phyloP scores from a whole-genome alignment of 2,113 vertebrate species.

The Blennius ocellaris region DNA sequence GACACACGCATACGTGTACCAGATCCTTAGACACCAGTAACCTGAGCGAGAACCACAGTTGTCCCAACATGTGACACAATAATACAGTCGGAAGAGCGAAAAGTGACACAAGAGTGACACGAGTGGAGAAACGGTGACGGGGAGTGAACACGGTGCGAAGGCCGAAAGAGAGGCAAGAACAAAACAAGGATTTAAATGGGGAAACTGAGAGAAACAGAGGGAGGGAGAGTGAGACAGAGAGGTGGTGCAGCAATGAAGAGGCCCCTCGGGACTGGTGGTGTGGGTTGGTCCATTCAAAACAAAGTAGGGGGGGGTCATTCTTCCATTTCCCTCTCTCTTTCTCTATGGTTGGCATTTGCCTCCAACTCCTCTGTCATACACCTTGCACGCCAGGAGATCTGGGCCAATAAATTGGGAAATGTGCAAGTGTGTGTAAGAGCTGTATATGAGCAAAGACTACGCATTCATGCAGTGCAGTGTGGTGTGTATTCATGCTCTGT shows the following conservation, averaged over 20 bases:
- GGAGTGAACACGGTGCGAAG: slow-evolving; percentile 17
- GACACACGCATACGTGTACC: slow-evolving; percentile 33
- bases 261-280: slow-evolving; percentile 65
- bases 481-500: slow-evolving; percentile 8
- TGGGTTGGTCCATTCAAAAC: slow-evolving; percentile 54
- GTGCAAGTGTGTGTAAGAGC: slow-evolving; percentile 5
- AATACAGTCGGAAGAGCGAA: slow-evolving; percentile 45
- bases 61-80: slow-evolving; percentile 88
- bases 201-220: slow-evolving; percentile 11
- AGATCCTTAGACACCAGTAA: slow-evolving; percentile 87
- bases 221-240: slow-evolving; percentile 32
- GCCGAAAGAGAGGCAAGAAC: slow-evolving; percentile 22
- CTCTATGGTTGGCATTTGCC: slow-evolving; percentile 36
- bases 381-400: slow-evolving; percentile 36
- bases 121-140: slow-evolving; percentile 42
- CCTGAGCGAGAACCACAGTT: slow-evolving; percentile 94
- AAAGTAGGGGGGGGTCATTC: slow-evolving; percentile 60
- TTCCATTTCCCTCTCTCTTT: slow-evolving; percentile 28
- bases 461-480: slow-evolving; percentile 10
- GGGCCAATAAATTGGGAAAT: slow-evolving; percentile 56
- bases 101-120: slow-evolving; percentile 29
- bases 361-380: slow-evolving; percentile 53
- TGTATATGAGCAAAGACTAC: slow-evolving; percentile 26
- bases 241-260: slow-evolving; percentile 54
- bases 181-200: slow-evolving; percentile 10